phyloP scores from a whole-genome alignment of 2,797 vertebrate species.

The Crenuchus spilurus region DNA sequence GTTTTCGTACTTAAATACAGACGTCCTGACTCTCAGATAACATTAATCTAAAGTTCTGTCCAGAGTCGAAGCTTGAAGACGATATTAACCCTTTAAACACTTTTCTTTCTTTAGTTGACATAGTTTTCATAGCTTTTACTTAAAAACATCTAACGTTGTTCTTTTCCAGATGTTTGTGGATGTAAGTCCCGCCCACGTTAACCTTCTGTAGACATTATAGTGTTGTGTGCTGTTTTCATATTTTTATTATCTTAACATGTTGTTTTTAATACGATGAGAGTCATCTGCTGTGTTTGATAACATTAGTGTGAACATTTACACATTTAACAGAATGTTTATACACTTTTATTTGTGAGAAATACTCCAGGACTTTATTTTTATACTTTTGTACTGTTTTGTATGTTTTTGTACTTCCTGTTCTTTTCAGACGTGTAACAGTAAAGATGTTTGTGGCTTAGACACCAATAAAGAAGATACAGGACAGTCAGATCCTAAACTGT shows the following conservation, averaged over 20 bases:
- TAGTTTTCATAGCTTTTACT: not conserved
- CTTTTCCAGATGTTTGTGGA: no score
- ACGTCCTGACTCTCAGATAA: constrained; percentile 4
- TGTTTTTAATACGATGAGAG: constrained; percentile 39
- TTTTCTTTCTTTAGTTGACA: not conserved
- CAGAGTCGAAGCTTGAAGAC: constrained; percentile 60
- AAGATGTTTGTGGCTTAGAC: constrained; percentile 39
- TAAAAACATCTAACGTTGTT: constrained; percentile 1
- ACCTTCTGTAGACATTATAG: constrained; percentile 32
- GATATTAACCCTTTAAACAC: constrained; percentile 40
- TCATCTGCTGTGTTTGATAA: constrained; percentile 42
- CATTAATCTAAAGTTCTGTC: constrained; percentile 68
- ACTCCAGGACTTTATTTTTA: constrained; percentile 43
- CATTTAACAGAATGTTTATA: constrained; percentile 53
- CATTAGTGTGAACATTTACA: constrained; percentile 37
- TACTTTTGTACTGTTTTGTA: constrained; percentile 51
- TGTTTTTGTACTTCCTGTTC: constrained; percentile 36
- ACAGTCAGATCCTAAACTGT: not conserved
- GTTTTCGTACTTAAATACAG: constrained; percentile 12
- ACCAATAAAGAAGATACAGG: constrained; percentile 45
- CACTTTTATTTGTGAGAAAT: constrained; percentile 32
- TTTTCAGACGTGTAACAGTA: constrained; percentile 29
- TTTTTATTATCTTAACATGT: constrained; percentile 39
- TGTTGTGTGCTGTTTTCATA: constrained; percentile 38
- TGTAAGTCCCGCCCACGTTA: constrained; percentile 21